A percentile compares a stretch with the other conserved stretches of the same genome.
Evolutionary conservation across 1,140 invertebrate genomes (phyloP).

Genomic region (Ptiloglossa arizonensis): DNA sequence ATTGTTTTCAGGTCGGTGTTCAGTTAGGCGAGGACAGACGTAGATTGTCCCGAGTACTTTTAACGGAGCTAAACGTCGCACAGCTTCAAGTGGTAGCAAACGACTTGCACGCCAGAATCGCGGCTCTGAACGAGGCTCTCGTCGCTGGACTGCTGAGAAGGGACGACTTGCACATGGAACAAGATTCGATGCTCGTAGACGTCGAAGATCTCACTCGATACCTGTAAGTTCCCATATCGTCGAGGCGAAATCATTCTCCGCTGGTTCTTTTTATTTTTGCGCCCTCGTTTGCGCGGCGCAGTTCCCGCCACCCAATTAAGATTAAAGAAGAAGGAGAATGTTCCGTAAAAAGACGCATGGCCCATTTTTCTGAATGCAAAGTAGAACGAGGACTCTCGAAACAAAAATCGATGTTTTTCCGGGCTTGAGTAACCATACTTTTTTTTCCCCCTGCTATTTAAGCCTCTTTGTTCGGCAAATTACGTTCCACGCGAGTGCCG

Average conservation of each 20-base stretch:
- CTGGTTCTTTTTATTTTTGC: background rate
- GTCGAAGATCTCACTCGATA: constrained; percentile 97
- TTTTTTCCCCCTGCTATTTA: background rate
- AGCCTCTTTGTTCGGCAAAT: constrained; percentile 13
- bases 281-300: background rate
- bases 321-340: constrained; percentile 9
- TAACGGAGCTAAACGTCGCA: constrained; percentile 96
- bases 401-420: constrained; percentile 17
- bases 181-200: constrained; percentile 98
- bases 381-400: constrained; percentile 34
- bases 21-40: constrained; percentile 91
- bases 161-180: constrained; percentile 97
- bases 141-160: constrained; percentile 93
- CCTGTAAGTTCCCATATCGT: constrained; percentile 85
- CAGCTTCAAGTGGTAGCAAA: constrained; percentile 97
- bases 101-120: constrained; percentile 96
- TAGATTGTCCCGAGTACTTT: constrained; percentile 90
- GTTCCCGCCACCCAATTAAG: constrained; percentile 21
- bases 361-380: constrained; percentile 36
- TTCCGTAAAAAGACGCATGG: constrained; percentile 19
- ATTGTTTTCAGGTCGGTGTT: constrained; percentile 86
- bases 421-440: background rate
- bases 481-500: background rate
- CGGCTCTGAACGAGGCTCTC: constrained; percentile 93
- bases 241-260: background rate